Conservation (phyloP, 2,113 vertebrate species). For the Panurus biarmicus region DNA sequence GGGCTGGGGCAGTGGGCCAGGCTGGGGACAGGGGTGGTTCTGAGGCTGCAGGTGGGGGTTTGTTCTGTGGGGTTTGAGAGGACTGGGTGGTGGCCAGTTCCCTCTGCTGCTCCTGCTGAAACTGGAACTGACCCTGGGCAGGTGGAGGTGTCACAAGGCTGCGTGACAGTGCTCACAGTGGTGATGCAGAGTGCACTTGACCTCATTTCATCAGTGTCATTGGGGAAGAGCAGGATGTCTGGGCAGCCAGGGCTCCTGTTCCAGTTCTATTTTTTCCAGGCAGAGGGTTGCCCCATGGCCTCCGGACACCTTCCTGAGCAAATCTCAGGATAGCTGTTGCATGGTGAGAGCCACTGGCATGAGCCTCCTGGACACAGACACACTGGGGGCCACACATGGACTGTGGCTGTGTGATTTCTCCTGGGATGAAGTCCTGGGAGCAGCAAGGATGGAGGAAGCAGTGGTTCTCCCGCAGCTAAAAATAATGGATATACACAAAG, state of each 20-base stretch:
- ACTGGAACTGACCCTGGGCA: neutral
- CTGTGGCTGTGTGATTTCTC: neutral
- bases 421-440: neutral
- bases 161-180: rapidly evolving
- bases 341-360: rapidly evolving
- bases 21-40: neutral
- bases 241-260: neutral
- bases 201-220: neutral
- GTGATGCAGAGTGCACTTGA: conserved; percentile 18
- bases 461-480: neutral
- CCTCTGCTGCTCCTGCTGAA: neutral
- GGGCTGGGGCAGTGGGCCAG: neutral
- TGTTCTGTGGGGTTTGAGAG: neutral
- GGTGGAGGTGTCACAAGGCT: neutral
- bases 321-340: neutral
- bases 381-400: rapidly evolving
- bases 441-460: neutral
- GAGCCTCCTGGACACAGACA: rapidly evolving
- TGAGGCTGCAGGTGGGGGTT: neutral
- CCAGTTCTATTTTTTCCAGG: neutral
- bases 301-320: neutral
- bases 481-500: rapidly evolving
- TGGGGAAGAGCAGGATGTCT: neutral
- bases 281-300: neutral
- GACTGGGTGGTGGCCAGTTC: rapidly evolving